phyloP scores from a whole-genome alignment of 2,113 vertebrate species.

The Salvelinus alpinus region DNA sequence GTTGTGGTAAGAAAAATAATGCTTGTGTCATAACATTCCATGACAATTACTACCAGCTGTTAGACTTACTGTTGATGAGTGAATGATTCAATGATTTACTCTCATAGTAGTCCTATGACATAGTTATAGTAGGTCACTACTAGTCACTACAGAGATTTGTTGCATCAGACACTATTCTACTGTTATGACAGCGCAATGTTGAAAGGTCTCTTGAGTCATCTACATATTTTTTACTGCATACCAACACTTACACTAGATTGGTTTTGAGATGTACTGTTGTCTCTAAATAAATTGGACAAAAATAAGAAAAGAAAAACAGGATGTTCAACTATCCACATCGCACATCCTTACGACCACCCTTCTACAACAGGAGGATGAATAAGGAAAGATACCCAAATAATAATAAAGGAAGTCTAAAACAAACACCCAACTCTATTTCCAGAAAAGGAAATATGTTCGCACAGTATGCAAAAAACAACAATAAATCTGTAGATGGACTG shows the following conservation, averaged over 20 bases:
- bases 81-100: too few relatives aligned
- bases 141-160: too few relatives aligned
- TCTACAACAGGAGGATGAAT: not conserved
- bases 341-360: not conserved
- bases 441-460: slow-evolving; percentile 27
- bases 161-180: too few relatives aligned
- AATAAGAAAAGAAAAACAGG: not conserved
- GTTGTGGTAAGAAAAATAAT: not conserved
- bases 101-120: too few relatives aligned
- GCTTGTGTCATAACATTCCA: not conserved
- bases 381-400: not conserved
- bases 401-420: slow-evolving; percentile 22
- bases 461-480: slow-evolving; percentile 2
- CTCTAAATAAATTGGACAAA: not conserved
- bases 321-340: too few relatives aligned
- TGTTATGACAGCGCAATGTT: too few relatives aligned
- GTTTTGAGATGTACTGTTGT: too few relatives aligned
- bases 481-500: slow-evolving; percentile 22
- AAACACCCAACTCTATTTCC: slow-evolving; percentile 32
- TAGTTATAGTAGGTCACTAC: too few relatives aligned
- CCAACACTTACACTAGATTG: too few relatives aligned
- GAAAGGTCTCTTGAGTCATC: too few relatives aligned
- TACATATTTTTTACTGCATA: too few relatives aligned
- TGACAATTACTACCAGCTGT: not conserved
- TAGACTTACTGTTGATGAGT: not conserved